phyloP scores from a whole-genome alignment of 2,797 vertebrate genomes.

The Buceros bicornis region DNA sequence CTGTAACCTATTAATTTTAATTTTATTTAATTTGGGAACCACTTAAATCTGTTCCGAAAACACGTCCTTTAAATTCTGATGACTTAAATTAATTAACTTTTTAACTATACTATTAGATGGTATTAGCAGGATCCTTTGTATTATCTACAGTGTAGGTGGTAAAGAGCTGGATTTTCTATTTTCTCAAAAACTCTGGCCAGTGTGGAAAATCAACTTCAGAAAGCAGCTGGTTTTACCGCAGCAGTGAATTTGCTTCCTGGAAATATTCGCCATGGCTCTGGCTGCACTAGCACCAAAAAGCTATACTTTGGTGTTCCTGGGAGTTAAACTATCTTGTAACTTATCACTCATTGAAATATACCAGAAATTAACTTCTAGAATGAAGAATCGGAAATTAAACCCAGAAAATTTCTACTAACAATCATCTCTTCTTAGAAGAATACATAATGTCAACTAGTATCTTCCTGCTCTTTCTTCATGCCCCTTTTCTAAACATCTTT shows the following conservation, averaged over 20 bases:
- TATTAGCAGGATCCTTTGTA: slow-evolving; percentile 18
- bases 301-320: neutral
- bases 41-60: neutral
- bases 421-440: neutral
- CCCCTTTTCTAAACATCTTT: neutral
- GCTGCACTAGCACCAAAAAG: neutral
- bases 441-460: neutral
- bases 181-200: neutral
- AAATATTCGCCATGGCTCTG: neutral
- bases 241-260: neutral
- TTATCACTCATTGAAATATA: neutral
- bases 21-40: neutral
- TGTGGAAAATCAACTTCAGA: slow-evolving; percentile 17
- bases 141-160: neutral
- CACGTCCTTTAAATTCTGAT: neutral
- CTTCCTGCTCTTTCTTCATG: neutral
- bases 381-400: neutral
- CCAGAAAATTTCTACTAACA: neutral
- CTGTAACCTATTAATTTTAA: neutral
- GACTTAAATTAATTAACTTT: neutral
- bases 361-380: neutral
- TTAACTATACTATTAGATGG: neutral
- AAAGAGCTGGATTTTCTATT: neutral
- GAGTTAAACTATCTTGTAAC: neutral
- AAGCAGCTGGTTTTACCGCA: slow-evolving; percentile 2